phyloP scores from a whole-genome alignment of 64 coral and sea anemone genomes.

The Actinia equina region DNA sequence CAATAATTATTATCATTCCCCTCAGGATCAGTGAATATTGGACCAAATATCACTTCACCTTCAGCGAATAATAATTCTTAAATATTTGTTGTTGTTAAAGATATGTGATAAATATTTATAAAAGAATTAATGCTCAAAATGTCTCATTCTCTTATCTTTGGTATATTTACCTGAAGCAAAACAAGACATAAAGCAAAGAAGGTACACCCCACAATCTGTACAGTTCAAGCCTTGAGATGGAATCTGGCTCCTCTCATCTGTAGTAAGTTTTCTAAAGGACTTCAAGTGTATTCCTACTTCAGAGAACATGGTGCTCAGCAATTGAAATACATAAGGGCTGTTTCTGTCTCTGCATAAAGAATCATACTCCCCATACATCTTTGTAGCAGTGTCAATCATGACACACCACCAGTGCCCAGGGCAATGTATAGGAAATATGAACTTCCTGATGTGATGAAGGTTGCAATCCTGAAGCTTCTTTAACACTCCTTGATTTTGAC shows the following conservation, averaged over 20 bases:
- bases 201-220: not conserved
- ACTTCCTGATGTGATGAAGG: not conserved
- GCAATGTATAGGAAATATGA: slow-evolving; percentile 19
- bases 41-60: no score
- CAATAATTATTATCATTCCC: no score
- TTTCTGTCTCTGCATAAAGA: not conserved
- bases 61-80: no score
- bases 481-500: not conserved
- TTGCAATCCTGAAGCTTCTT: not conserved
- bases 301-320: not conserved
- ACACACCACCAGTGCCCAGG: slow-evolving; percentile 21
- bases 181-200: not conserved
- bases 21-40: no score
- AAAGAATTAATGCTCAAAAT: no score
- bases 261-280: not conserved
- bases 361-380: slow-evolving; percentile 10
- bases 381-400: not conserved
- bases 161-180: slow-evolving; percentile 10
- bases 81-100: no score
- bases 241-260: not conserved
- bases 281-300: not conserved
- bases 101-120: no score
- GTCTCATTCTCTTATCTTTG: not conserved
- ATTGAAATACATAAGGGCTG: not conserved
- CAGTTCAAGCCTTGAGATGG: not conserved